Percentiles rank a stretch among this genome's conserved stretches.
Conservation (phyloP, 1,140 invertebrate species). For the Telenomus remus region DNA sequence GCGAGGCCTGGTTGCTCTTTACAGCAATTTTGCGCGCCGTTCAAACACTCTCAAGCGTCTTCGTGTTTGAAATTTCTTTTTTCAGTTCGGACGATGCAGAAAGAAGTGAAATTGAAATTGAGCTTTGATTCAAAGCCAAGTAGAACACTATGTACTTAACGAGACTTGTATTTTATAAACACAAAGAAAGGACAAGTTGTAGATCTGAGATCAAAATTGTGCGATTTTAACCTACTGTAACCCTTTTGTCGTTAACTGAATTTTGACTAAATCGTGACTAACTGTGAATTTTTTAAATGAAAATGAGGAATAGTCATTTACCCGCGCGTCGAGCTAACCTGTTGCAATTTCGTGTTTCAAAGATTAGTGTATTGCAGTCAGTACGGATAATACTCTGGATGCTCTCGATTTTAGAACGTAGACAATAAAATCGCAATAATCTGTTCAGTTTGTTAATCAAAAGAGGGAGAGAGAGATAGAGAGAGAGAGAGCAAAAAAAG, state of each 20-base stretch:
- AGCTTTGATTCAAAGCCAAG: not conserved
- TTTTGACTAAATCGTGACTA: not conserved
- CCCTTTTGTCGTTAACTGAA: not conserved
- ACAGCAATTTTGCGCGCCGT: not conserved
- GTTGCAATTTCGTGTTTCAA: not conserved
- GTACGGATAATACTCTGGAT: not conserved
- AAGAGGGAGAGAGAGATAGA: too few species aligned
- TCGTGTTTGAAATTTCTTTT: not conserved
- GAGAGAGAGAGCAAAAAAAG: too few species aligned
- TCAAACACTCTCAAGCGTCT: not conserved
- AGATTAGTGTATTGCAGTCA: too few species aligned
- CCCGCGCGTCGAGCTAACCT: conserved; percentile 5
- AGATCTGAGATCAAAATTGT: too few species aligned
- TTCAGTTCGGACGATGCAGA: too few species aligned
- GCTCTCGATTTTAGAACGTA: not conserved
- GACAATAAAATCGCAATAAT: too few species aligned
- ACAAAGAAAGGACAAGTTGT: too few species aligned
- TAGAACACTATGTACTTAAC: too few species aligned
- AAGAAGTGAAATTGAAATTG: not conserved
- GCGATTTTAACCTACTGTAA: too few species aligned
- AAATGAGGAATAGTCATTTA: conserved; percentile 17
- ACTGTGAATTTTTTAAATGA: not conserved
- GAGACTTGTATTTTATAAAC: too few species aligned
- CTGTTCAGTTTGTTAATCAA: too few species aligned
- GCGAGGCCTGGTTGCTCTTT: conserved; percentile 5